These are phyloP conservation scores for Drosophila tropicalis DNA, from an alignment of 1,140 invertebrate genomes.

Conservation along the genomic window DNA sequence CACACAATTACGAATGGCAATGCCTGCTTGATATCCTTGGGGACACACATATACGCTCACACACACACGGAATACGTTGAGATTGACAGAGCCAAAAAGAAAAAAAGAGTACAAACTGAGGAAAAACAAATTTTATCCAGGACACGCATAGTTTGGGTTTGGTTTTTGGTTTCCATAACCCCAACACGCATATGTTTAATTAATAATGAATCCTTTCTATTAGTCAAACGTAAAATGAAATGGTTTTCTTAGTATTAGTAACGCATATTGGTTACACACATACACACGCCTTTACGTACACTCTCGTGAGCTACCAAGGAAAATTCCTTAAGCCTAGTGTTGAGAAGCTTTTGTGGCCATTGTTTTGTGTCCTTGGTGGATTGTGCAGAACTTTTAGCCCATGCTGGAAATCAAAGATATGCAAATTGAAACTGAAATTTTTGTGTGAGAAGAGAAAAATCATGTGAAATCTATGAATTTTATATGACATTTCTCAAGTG, in stretches of 20 bases:
- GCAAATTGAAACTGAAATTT: slow-evolving; percentile 81
- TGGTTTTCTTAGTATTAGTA: slow-evolving; percentile 71
- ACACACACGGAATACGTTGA: not conserved
- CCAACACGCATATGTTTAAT: slow-evolving; percentile 69
- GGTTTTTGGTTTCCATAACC: slow-evolving; percentile 13
- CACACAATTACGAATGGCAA: slow-evolving; percentile 48
- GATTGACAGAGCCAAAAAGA: not conserved
- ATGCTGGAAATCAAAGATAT: slow-evolving; percentile 77
- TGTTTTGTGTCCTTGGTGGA: slow-evolving; percentile 71
- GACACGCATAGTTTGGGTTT: slow-evolving; percentile 52
- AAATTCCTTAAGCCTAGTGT: slow-evolving; percentile 54
- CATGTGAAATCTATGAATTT: slow-evolving; percentile 56
- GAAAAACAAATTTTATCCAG: slow-evolving; percentile 61
- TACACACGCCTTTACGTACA: slow-evolving; percentile 27
- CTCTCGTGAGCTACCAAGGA: slow-evolving; percentile 26
- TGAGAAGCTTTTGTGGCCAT: slow-evolving; percentile 62
- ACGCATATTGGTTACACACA: slow-evolving; percentile 72
- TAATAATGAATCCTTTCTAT: slow-evolving; percentile 82
- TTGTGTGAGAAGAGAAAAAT: slow-evolving; percentile 25
- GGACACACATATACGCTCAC: slow-evolving; percentile 24
- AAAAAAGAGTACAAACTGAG: not conserved
- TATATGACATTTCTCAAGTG: slow-evolving; percentile 72
- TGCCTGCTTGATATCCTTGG: slow-evolving; percentile 29
- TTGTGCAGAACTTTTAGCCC: slow-evolving; percentile 49
- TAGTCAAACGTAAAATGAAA: slow-evolving; percentile 79